Percentiles rank a stretch among this genome's conserved stretches.
These are phyloP conservation scores for Loripinus fragilis DNA, from an alignment of 2,888 invertebrate genomes.

Conservation along the genomic window DNA sequence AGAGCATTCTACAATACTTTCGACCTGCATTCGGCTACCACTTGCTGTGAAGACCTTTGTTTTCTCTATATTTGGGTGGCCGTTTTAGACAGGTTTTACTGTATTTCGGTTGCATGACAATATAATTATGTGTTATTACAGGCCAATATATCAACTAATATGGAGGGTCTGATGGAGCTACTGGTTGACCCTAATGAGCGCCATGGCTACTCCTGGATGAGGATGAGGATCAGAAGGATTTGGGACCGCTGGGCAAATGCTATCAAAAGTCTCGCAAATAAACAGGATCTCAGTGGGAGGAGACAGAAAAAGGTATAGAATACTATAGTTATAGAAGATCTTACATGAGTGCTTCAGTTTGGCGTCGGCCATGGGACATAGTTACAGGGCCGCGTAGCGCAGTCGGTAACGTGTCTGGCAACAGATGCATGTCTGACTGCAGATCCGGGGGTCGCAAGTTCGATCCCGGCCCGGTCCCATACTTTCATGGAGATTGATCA, in stretches of 20 bases:
- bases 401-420: too few species aligned
- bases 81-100: background rate
- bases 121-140: conserved; percentile 37
- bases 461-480: too few species aligned
- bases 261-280: conserved; percentile 66
- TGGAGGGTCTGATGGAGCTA: conserved; percentile 77
- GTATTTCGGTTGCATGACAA: background rate
- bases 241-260: conserved; percentile 81
- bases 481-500: too few species aligned
- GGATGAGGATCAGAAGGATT: conserved; percentile 81
- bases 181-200: conserved; percentile 81
- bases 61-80: too few species aligned
- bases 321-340: too few species aligned
- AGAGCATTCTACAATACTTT: too few species aligned
- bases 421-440: too few species aligned
- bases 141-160: conserved; percentile 75
- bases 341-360: too few species aligned
- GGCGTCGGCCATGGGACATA: too few species aligned
- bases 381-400: too few species aligned
- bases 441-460: too few species aligned
- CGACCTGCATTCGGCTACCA: too few species aligned
- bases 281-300: conserved; percentile 73
- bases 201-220: conserved; percentile 83
- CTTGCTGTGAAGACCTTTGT: background rate
- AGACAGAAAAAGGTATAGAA: conserved; percentile 72